A percentile compares a stretch with the other conserved stretches of the same genome.
phyloP scores from a whole-genome alignment of 2,113 vertebrate genomes.

The Gracilinanus agilis region DNA sequence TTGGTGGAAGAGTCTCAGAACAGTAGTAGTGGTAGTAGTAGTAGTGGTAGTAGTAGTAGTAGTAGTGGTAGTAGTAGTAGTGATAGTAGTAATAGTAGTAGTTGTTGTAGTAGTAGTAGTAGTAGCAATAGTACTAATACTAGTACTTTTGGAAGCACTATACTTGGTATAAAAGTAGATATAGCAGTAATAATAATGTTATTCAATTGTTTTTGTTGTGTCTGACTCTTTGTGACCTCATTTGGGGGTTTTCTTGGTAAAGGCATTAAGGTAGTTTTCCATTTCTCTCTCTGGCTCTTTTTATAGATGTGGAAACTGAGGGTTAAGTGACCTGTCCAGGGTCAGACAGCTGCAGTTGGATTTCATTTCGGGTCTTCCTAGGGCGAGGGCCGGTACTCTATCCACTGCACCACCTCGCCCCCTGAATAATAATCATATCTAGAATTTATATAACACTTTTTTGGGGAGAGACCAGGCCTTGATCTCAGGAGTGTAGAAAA shows the following conservation, averaged over 20 bases:
- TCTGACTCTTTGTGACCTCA: not conserved
- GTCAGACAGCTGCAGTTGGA: not conserved
- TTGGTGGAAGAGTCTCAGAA: conserved; percentile 52
- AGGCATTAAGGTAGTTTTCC: not conserved
- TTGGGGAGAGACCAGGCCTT: not conserved
- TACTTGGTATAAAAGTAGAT: no score
- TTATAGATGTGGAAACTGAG: not conserved
- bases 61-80: not conserved
- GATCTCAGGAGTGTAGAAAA: not conserved
- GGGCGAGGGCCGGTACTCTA: not conserved
- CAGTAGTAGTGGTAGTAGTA: not conserved
- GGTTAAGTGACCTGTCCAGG: not conserved
- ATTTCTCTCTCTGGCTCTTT: not conserved
- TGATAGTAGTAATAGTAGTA: not conserved
- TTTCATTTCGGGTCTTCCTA: not conserved
- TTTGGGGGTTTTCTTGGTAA: not conserved
- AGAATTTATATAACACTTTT: not conserved
- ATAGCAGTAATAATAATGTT: no score
- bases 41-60: not conserved
- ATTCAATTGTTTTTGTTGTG: no score
- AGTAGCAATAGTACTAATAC: no score
- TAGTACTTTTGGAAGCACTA: no score
- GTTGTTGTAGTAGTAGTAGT: not conserved
- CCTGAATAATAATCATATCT: not conserved
- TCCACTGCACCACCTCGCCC: not conserved